phyloP scores from a whole-genome alignment of 2,113 vertebrate genomes.

The Neodon shergylaensis region DNA sequence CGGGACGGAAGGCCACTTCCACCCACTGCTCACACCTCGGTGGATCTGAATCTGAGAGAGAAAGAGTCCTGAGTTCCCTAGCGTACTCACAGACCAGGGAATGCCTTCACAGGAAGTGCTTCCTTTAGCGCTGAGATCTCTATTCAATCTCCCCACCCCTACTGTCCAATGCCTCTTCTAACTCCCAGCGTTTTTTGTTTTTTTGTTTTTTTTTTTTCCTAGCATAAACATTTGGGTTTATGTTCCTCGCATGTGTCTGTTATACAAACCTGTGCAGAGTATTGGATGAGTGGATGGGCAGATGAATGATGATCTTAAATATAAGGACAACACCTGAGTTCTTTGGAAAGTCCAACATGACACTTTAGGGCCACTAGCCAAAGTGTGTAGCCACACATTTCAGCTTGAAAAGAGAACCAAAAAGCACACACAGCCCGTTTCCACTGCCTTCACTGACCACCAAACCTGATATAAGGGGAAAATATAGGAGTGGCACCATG shows the following conservation, averaged over 20 bases:
- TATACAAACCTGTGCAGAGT: neutral
- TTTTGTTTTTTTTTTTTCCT: neutral
- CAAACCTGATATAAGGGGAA: neutral
- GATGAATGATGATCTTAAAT: neutral
- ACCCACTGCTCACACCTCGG: neutral
- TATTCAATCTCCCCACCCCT: neutral
- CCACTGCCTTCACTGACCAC: neutral
- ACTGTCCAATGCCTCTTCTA: neutral
- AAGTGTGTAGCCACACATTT: neutral
- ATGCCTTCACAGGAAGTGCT: neutral
- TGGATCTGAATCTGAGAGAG: neutral
- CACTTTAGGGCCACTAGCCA: neutral
- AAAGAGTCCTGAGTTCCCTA: neutral
- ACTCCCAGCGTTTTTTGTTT: neutral
- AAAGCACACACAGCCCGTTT: neutral
- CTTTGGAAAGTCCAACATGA: neutral
- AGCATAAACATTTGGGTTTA: neutral
- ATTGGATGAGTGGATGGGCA: neutral
- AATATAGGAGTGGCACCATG: neutral
- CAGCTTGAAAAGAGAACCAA: conserved; percentile 18
- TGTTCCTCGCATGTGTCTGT: neutral
- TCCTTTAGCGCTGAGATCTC: neutral
- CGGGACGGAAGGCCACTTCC: neutral
- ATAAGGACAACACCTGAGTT: neutral
- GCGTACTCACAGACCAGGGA: neutral